A percentile compares a stretch with the other conserved stretches of the same genome.
Evolutionary conservation across 2,888 invertebrate genomes (phyloP).

Genomic region (Mechanitis mazaeus): DNA sequence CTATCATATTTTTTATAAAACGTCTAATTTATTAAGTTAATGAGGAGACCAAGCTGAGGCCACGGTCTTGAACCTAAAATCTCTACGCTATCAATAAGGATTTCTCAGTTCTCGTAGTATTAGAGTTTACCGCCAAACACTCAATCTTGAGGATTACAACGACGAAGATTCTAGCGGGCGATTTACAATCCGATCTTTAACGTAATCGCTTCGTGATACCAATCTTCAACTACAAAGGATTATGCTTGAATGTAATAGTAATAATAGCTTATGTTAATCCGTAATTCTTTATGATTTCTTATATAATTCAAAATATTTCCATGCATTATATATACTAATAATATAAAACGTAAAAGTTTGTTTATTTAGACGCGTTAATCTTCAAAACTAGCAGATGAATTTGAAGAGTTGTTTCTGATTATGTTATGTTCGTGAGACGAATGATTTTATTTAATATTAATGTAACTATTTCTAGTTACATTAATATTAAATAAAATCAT

Average conservation of each 20-base stretch:
- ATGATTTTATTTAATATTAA: too few relatives aligned
- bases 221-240: slow-evolving; percentile 36
- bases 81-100: slow-evolving; percentile 37
- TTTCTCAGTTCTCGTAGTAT: slow-evolving; percentile 33
- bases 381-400: too few relatives aligned
- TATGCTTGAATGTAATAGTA: slow-evolving; percentile 9
- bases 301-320: too few relatives aligned
- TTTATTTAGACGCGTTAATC: too few relatives aligned
- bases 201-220: slow-evolving; percentile 54
- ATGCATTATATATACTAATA: too few relatives aligned
- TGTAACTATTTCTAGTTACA: too few relatives aligned
- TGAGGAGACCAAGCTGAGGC: slow-evolving; percentile 21
- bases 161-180: slow-evolving; percentile 41
- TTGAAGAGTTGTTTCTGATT: too few relatives aligned
- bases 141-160: slow-evolving; percentile 61
- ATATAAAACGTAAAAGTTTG: too few relatives aligned
- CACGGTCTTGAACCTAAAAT: slow-evolving; percentile 27
- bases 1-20: slow-evolving; percentile 16
- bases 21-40: slow-evolving; percentile 24
- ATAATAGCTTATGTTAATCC: too few relatives aligned
- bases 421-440: too few relatives aligned
- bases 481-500: too few relatives aligned
- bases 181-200: slow-evolving; percentile 64
- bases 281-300: too few relatives aligned
- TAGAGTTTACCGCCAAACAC: slow-evolving; percentile 45